Percentiles rank a stretch among this genome's conserved stretches.
These are phyloP conservation scores for Orthonychiurus folsomi DNA, from an alignment of 2,888 invertebrate species.

Conservation along the genomic window DNA sequence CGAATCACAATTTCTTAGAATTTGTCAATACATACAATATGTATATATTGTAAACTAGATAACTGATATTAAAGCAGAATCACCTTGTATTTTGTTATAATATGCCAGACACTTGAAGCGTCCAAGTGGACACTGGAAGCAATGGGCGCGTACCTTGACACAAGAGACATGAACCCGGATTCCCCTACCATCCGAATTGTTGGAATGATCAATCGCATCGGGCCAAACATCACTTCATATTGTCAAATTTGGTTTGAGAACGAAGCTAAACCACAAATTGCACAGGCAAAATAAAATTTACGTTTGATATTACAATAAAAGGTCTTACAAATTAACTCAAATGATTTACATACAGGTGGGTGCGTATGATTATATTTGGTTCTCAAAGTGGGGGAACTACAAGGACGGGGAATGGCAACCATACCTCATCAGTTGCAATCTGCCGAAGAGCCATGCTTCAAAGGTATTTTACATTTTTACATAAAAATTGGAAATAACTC, in stretches of 20 bases:
- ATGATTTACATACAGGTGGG: slow-evolving; percentile 6
- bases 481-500: not conserved
- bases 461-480: not conserved
- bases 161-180: not conserved
- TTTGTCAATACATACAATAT: no score
- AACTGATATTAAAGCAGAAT: no score
- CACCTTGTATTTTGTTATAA: not conserved
- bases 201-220: slow-evolving; percentile 2
- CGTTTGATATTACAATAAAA: not conserved
- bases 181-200: slow-evolving; percentile 2
- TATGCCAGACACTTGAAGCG: not conserved
- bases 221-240: slow-evolving; percentile 2
- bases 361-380: slow-evolving; percentile 8
- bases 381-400: slow-evolving; percentile 11
- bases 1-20: no score
- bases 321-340: not conserved
- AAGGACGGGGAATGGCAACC: slow-evolving; percentile 11
- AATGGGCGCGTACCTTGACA: slow-evolving; percentile 4
- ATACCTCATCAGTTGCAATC: slow-evolving; percentile 4
- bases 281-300: not conserved
- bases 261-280: slow-evolving; percentile 2
- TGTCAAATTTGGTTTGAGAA: slow-evolving; percentile 15
- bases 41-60: no score
- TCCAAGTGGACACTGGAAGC: slow-evolving; percentile 10
- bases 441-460: slow-evolving; percentile 1